A percentile compares a stretch with the other conserved stretches of the same genome.
These are phyloP conservation scores for Amblyraja radiata DNA, from an alignment of 2,797 vertebrate species.

Conservation along the genomic window DNA sequence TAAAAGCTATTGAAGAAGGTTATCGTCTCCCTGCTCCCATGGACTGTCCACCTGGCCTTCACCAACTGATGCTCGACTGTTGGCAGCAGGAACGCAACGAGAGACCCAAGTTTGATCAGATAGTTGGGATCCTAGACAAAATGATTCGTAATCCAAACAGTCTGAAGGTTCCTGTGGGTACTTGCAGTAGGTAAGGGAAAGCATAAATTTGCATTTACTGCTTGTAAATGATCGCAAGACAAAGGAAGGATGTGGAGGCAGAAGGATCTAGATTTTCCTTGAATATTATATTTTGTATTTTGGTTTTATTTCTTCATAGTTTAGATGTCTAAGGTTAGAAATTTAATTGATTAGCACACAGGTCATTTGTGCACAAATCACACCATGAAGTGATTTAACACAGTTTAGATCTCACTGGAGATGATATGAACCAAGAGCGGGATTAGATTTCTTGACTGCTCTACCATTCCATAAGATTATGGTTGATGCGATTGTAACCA, in stretches of 20 bases:
- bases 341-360: too few relatives aligned
- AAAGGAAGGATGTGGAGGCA: too few relatives aligned
- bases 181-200: slow-evolving; percentile 81
- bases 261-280: too few relatives aligned
- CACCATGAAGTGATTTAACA: too few relatives aligned
- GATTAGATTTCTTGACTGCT: too few relatives aligned
- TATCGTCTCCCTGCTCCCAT: slow-evolving; percentile 94
- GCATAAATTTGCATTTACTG: background rate
- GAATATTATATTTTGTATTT: too few relatives aligned
- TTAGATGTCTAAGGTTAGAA: background rate
- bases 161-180: slow-evolving; percentile 88
- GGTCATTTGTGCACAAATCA: too few relatives aligned
- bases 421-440: too few relatives aligned
- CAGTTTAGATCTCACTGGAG: too few relatives aligned
- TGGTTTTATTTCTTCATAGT: background rate
- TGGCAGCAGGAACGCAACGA: slow-evolving; percentile 95
- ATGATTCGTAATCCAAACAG: slow-evolving; percentile 98
- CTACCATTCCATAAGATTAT: too few relatives aligned
- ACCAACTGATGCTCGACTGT: slow-evolving; percentile 96
- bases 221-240: background rate
- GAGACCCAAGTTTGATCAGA: slow-evolving; percentile 95
- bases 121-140: slow-evolving; percentile 93
- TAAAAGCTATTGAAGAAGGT: slow-evolving; percentile 97
- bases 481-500: too few relatives aligned
- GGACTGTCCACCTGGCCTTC: slow-evolving; percentile 93